A percentile compares a stretch with the other conserved stretches of the same genome.
phyloP scores from a whole-genome alignment of 2,888 invertebrate genomes.

The Metallyticus violacea region DNA sequence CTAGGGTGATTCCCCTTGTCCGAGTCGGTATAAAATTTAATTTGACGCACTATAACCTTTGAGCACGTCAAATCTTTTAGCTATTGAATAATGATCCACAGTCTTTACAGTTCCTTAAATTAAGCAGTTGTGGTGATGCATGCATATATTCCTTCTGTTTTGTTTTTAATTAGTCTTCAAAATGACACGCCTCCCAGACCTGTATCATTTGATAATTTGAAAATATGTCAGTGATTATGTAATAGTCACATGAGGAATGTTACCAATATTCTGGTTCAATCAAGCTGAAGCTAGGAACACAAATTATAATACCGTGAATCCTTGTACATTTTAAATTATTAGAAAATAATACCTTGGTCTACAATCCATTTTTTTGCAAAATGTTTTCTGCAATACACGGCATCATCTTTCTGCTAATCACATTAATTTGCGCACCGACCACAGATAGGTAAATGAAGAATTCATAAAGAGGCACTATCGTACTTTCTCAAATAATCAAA shows the following conservation, averaged over 20 bases:
- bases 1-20: no score
- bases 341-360: not conserved
- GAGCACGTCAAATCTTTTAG: no score
- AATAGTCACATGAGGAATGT: not conserved
- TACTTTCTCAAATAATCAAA: not conserved
- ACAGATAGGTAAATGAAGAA: not conserved
- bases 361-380: not conserved
- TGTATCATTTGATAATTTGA: not conserved
- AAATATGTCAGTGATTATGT: not conserved
- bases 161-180: not conserved
- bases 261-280: not conserved
- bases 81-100: no score
- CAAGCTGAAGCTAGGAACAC: not conserved
- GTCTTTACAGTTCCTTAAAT: no score
- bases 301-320: not conserved
- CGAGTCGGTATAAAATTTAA: no score
- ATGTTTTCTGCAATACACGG: not conserved
- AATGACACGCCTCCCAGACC: not conserved
- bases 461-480: not conserved
- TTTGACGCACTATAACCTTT: no score
- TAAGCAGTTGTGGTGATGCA: no score
- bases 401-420: not conserved
- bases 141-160: not conserved
- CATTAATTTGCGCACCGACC: not conserved
- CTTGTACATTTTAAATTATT: not conserved